phyloP scores from a whole-genome alignment of 2,113 vertebrate genomes.

The Dasyornis broadbenti region DNA sequence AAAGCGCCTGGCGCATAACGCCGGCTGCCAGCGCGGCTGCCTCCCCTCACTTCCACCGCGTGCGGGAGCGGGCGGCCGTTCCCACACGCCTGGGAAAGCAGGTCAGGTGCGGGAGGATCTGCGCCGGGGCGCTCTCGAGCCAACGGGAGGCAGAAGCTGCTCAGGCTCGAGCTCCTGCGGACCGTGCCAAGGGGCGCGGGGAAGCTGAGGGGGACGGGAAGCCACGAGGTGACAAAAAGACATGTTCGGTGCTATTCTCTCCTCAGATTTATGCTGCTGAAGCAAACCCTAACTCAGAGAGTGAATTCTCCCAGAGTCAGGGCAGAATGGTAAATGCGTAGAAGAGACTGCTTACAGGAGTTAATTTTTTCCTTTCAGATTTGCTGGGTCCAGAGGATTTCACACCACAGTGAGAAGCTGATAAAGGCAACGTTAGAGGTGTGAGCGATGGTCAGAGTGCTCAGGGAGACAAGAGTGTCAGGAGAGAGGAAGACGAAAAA shows the following conservation, averaged over 20 bases:
- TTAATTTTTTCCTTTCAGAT: not conserved
- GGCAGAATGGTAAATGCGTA: not conserved
- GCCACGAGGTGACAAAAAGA: not conserved
- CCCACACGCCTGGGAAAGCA: not conserved
- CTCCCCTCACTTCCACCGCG: not conserved
- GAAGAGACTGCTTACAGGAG: not conserved
- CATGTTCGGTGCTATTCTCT: not conserved
- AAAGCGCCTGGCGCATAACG: fast-evolving
- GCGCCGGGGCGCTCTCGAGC: not conserved
- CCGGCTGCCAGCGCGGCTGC: not conserved
- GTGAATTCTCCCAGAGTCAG: not conserved
- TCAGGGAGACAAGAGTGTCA: not conserved
- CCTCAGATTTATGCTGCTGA: not conserved
- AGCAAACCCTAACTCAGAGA: not conserved
- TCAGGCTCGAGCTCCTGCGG: not conserved
- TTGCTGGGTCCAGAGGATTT: not conserved
- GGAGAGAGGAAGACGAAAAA: not conserved
- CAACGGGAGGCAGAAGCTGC: not conserved
- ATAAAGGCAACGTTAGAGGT: not conserved
- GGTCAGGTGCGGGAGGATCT: not conserved
- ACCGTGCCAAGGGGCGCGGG: not conserved
- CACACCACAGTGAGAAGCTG: not conserved
- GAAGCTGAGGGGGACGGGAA: not conserved
- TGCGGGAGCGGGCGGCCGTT: not conserved
- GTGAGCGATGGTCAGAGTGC: not conserved